phyloP scores from a whole-genome alignment of 2,113 vertebrate species.

The Hystrix brachyura region DNA sequence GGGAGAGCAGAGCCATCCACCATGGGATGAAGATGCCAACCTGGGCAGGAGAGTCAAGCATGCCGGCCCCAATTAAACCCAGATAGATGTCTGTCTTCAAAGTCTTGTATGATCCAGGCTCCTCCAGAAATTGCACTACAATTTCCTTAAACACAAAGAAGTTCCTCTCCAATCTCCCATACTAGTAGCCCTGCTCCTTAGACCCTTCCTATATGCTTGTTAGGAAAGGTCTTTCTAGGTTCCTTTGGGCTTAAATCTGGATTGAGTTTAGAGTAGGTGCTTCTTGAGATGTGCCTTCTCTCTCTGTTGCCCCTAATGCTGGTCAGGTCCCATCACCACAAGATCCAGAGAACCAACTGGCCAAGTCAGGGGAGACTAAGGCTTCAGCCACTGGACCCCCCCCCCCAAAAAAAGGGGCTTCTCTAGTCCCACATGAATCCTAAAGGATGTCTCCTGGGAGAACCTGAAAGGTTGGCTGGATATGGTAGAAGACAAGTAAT shows the following conservation, averaged over 20 bases:
- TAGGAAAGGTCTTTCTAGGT: slow-evolving; percentile 49
- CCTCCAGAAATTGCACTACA: neutral
- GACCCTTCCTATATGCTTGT: neutral
- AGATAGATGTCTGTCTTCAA: slow-evolving; percentile 14
- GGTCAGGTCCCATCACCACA: neutral
- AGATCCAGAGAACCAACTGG: slow-evolving; percentile 36
- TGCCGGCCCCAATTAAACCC: neutral
- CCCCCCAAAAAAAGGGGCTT: neutral
- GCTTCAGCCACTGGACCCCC: neutral
- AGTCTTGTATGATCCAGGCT: neutral
- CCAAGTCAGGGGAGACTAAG: slow-evolving; percentile 15
- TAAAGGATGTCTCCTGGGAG: neutral
- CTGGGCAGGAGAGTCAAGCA: neutral
- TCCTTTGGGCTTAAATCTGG: neutral
- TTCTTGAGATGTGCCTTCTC: neutral
- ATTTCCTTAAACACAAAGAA: slow-evolving; percentile 19
- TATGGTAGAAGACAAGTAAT: slow-evolving; percentile 41
- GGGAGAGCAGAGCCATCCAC: neutral
- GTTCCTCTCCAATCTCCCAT: neutral
- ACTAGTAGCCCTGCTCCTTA: neutral
- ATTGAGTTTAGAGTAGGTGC: slow-evolving; percentile 19
- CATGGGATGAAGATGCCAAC: neutral
- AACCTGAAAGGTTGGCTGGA: neutral
- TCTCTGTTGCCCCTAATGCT: neutral
- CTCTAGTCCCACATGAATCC: neutral